Percentiles rank a stretch among this genome's conserved stretches.
These are phyloP conservation scores for Drosophila mojavensis DNA, from an alignment of 1,140 invertebrate genomes.

Conservation along the genomic window DNA sequence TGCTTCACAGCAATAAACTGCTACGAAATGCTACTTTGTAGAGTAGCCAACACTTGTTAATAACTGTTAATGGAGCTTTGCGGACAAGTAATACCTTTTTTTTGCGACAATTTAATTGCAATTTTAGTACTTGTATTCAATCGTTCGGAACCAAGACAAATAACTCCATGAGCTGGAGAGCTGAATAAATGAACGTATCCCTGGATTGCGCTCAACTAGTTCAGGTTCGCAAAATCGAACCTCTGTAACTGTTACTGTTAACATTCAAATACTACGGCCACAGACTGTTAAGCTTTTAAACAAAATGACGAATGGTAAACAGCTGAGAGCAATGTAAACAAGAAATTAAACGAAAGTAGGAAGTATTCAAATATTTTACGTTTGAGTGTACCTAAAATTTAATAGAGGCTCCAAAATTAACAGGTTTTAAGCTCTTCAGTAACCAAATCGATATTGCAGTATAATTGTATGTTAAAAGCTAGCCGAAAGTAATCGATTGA, in stretches of 20 bases:
- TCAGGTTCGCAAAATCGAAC: background rate
- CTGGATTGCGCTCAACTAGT: slow-evolving; percentile 6
- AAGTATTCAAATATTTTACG: too few species aligned
- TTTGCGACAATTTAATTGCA: slow-evolving; percentile 30
- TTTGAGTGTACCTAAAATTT: too few species aligned
- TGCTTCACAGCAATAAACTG: background rate
- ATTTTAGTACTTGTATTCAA: slow-evolving; percentile 19
- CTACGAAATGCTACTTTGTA: background rate
- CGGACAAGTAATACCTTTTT: slow-evolving; percentile 36
- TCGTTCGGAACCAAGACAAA: slow-evolving; percentile 13
- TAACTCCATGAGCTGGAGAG: slow-evolving; percentile 1
- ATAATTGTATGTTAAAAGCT: too few species aligned
- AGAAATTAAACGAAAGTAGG: background rate
- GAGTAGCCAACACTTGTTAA: background rate
- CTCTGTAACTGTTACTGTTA: background rate
- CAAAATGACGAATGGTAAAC: background rate
- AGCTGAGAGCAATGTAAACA: background rate
- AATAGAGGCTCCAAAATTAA: too few species aligned
- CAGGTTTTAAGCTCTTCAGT: too few species aligned
- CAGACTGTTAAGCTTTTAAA: background rate
- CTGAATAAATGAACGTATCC: slow-evolving; percentile 3
- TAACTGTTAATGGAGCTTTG: background rate
- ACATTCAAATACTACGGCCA: background rate
- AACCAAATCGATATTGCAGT: too few species aligned
- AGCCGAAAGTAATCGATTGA: too few species aligned